Evolutionary conservation across 2,113 vertebrate genomes (phyloP).

Genomic region (Hipposideros armiger): DNA sequence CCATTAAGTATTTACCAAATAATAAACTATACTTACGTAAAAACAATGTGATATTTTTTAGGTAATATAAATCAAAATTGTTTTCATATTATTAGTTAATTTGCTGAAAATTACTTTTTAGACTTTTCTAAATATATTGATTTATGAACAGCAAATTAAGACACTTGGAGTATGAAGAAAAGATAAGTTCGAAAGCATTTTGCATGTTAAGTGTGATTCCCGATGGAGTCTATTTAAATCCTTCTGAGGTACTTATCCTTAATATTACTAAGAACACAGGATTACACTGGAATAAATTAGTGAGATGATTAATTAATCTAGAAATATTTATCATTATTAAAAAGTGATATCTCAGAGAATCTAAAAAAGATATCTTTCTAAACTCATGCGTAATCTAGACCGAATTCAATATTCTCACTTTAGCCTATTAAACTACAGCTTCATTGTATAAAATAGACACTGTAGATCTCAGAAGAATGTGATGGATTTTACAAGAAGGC

Average conservation of each 20-base stretch:
- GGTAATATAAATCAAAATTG: slow-evolving; percentile 38
- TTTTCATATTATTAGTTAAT: slow-evolving; percentile 40
- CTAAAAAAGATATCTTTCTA: not conserved
- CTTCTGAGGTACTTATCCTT: slow-evolving; percentile 32
- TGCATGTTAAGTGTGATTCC: not conserved
- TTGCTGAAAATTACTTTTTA: slow-evolving; percentile 39
- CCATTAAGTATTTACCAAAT: not conserved
- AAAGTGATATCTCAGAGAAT: slow-evolving; percentile 32
- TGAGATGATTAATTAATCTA: slow-evolving; percentile 50
- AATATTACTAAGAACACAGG: slow-evolving; percentile 49
- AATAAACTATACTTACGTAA: not conserved
- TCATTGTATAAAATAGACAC: not conserved
- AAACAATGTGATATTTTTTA: slow-evolving; percentile 34
- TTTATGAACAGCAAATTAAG: slow-evolving; percentile 55
- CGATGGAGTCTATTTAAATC: slow-evolving; percentile 30
- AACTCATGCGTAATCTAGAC: not conserved
- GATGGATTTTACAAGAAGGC: not conserved
- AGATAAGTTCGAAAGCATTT: slow-evolving; percentile 51
- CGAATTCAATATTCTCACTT: slow-evolving; percentile 4
- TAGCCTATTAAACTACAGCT: not conserved
- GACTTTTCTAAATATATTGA: slow-evolving; percentile 57
- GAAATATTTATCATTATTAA: slow-evolving; percentile 72
- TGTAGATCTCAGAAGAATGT: not conserved
- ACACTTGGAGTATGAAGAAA: not conserved
- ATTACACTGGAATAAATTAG: slow-evolving; percentile 61